phyloP scores from a whole-genome alignment of 2,888 invertebrate genomes.

The Omphaloscelis lunosa region DNA sequence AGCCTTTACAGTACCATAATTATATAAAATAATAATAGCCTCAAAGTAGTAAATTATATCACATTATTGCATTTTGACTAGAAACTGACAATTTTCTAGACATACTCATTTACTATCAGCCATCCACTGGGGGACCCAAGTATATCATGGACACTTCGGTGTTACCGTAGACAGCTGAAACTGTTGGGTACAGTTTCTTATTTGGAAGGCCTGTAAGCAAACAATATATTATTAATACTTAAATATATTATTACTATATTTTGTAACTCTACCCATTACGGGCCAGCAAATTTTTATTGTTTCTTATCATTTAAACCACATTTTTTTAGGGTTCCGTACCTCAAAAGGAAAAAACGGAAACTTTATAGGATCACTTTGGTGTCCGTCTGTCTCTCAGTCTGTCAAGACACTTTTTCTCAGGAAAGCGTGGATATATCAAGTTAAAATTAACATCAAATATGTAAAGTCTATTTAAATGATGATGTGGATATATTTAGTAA shows the following conservation, averaged over 20 bases:
- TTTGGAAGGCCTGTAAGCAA: conserved; percentile 95
- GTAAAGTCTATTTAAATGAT: too few species aligned
- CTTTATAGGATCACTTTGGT: too few species aligned
- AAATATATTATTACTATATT: background rate
- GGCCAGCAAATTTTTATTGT: background rate
- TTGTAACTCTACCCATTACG: background rate
- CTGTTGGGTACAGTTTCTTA: conserved; percentile 98
- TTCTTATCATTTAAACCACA: background rate
- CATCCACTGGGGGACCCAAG: conserved; percentile 98
- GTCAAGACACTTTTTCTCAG: too few species aligned
- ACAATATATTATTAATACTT: too few species aligned
- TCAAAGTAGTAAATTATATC: conserved; percentile 67
- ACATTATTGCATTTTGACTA: conserved; percentile 76
- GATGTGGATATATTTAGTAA: too few species aligned
- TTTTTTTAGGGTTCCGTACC: too few species aligned
- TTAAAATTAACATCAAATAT: too few species aligned
- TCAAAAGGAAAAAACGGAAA: too few species aligned
- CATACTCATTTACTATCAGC: conserved; percentile 91
- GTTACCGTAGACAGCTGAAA: conserved; percentile 99
- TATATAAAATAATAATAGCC: conserved; percentile 49
- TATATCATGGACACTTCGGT: conserved; percentile 99
- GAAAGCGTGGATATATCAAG: too few species aligned
- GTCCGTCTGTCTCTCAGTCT: too few species aligned
- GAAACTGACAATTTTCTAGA: conserved; percentile 69
- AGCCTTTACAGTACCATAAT: conserved; percentile 19